Evolutionary conservation across 2,888 invertebrate species (phyloP), one percentile per base, ranked within the genome.

Genomic region (Rhopalosiphum nymphaeae): DNA sequence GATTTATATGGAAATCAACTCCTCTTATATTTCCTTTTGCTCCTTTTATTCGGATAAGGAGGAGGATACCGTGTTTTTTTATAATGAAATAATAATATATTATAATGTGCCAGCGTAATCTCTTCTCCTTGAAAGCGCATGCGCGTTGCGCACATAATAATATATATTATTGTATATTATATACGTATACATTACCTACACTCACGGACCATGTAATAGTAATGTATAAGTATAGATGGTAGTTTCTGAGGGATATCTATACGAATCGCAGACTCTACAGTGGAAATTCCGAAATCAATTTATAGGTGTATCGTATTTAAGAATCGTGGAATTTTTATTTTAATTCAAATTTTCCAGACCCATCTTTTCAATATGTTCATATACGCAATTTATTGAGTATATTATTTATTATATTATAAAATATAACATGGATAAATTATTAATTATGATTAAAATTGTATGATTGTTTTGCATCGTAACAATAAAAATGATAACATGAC

Each of bases 1-100:
- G 89, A 89, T 89, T 89, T 89, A 89, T 89, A 89, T 61, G 29
- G 61, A 89, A 89, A 57, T 57, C 61, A 29, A 46, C 61, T 44
- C 44, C 44, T 61, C 44, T 61, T 89, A 16, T n/a, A 16, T n/a
- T 9, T n/a, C 42, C n/a, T 53, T n/a, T 36, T 53, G 88, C 86
- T 46, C 86, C 88, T 78, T 78, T 78, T 9, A 78, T 78, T 21
- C 9, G 78, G 78, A 78, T 78, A 21, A 42, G 36, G 56, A 88
- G 16, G 13, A 89, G 61, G 29, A 44, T 44, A 89, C 89, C 21
- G 36, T 42, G 46, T 46, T 89, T 61, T 57, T 88, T 56, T n/a
- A 78, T 78, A 78, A 78, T 36, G 36, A 36, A 78, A 78, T 78
- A 87, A 87, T 87, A 87, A 49, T 49, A 49, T 87, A 78, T 78